Evolutionary conservation across 2,113 vertebrate species (phyloP).

Genomic region (Alethe diademata): DNA sequence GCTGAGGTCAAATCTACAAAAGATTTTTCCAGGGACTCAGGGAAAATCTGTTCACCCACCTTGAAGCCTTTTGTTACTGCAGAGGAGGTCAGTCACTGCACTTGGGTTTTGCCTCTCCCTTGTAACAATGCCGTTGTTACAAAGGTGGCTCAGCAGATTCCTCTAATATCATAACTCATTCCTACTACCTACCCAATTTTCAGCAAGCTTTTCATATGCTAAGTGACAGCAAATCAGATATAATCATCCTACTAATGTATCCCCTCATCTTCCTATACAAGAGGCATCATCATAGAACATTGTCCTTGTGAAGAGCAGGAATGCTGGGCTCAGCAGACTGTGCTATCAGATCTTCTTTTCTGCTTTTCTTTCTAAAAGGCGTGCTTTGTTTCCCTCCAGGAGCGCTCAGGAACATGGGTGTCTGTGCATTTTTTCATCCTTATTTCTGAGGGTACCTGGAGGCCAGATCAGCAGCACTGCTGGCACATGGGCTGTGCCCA

Average conservation of each 20-base stretch:
- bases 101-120: background rate
- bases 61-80: background rate
- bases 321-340: background rate
- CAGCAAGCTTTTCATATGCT: conserved; percentile 50
- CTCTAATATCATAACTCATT: background rate
- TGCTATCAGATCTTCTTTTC: background rate
- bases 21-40: background rate
- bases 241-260: background rate
- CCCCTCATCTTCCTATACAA: background rate
- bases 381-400: background rate
- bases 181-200: background rate
- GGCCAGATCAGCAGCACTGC: conserved; percentile 4
- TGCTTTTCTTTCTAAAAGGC: background rate
- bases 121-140: background rate
- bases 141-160: conserved; percentile 37
- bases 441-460: background rate
- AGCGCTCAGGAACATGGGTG: background rate
- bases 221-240: conserved; percentile 23
- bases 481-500: background rate
- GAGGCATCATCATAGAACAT: background rate
- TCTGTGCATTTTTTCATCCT: background rate
- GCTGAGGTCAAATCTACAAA: background rate
- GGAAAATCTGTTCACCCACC: background rate
- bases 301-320: background rate
- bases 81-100: background rate